Conservation (phyloP, 2,797 vertebrate genomes). For the Malacoraja senta region DNA sequence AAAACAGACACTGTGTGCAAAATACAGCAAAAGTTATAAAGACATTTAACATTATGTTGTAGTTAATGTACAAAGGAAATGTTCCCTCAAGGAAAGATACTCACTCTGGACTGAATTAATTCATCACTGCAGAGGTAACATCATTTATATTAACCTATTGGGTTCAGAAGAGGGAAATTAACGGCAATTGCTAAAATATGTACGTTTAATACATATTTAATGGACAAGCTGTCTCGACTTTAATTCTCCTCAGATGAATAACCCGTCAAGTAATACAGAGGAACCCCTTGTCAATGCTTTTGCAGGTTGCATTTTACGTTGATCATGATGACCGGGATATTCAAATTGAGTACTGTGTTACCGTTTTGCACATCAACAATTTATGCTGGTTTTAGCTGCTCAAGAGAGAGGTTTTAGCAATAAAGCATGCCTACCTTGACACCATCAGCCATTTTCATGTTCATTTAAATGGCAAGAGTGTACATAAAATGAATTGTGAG, state of each 20-base stretch:
- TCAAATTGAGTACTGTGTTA: neutral
- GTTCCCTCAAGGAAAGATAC: neutral
- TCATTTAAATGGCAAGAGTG: neutral
- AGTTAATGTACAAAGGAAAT: neutral
- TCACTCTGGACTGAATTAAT: neutral
- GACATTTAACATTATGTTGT: neutral
- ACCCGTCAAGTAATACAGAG: neutral
- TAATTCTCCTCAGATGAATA: neutral
- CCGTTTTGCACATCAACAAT: neutral
- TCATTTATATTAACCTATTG: neutral
- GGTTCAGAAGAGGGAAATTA: neutral
- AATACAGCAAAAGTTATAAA: neutral
- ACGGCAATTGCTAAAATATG: neutral
- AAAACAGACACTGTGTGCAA: too few relatives aligned
- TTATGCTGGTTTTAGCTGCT: neutral
- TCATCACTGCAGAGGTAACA: neutral
- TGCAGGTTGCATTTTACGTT: neutral
- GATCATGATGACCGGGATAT: neutral
- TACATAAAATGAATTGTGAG: neutral
- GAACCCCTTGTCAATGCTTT: neutral
- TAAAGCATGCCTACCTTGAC: neutral
- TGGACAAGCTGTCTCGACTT: neutral
- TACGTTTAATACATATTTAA: neutral
- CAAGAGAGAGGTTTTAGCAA: neutral
- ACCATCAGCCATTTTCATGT: neutral